phyloP scores from a whole-genome alignment of 2,113 vertebrate genomes.

The Hydropotes inermis region DNA sequence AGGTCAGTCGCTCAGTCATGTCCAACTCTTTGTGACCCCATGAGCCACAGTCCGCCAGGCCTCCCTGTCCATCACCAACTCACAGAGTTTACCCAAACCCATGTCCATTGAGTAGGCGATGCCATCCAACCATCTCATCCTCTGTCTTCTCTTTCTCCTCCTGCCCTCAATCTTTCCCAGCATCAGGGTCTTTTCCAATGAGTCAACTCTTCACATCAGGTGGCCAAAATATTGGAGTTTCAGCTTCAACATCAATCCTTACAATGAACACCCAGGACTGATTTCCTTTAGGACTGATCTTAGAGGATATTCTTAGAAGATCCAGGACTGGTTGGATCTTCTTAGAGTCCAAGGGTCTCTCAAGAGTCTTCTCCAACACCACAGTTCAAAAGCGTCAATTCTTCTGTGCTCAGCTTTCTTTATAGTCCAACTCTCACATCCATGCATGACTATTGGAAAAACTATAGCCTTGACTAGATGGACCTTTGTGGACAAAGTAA shows the following conservation, averaged over 20 bases:
- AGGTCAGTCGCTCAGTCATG: neutral
- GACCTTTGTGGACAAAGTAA: neutral
- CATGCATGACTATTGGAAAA: neutral
- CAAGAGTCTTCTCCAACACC: neutral
- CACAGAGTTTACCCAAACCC: neutral
- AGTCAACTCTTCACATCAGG: rapidly evolving
- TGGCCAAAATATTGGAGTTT: neutral
- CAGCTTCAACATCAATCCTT: neutral
- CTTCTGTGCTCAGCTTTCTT: neutral
- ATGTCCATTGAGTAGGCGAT: rapidly evolving
- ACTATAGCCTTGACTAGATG: neutral
- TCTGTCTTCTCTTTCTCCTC: neutral
- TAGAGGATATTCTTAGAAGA: too few relatives aligned
- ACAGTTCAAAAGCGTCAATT: neutral
- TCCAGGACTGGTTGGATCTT: neutral
- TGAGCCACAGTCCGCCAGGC: rapidly evolving
- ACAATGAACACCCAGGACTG: neutral
- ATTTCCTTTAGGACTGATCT: neutral
- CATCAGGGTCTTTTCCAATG: neutral
- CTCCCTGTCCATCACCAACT: neutral
- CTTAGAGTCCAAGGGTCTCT: neutral
- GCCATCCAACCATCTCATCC: neutral
- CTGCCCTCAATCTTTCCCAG: neutral
- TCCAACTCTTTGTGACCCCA: neutral
- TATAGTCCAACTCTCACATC: neutral